Evolutionary conservation across 2,888 invertebrate species (phyloP).

Genomic region (Pachliopta kotzebuea): DNA sequence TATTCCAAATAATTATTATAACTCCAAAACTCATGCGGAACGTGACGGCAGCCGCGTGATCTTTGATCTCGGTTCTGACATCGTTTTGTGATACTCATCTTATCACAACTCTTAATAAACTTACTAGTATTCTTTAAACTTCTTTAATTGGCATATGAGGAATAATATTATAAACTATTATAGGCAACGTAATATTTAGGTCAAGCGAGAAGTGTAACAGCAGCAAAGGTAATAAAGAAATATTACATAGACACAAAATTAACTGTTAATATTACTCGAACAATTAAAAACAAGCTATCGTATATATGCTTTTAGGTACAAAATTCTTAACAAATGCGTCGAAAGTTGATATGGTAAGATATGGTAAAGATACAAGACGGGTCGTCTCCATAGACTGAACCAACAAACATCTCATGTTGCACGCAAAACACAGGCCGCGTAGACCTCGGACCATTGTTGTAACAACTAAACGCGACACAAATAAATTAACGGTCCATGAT

Average conservation of each 20-base stretch:
- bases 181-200: background rate
- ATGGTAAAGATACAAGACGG: constrained; percentile 29
- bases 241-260: too few species aligned
- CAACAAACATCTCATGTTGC: constrained; percentile 65
- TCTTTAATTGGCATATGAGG: background rate
- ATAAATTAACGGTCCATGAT: background rate
- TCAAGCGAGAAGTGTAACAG: too few species aligned
- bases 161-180: background rate
- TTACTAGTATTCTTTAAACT: background rate
- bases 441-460: constrained; percentile 12
- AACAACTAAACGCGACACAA: background rate
- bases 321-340: background rate
- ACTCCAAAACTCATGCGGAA: constrained; percentile 19
- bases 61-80: constrained; percentile 19
- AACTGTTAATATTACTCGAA: too few species aligned
- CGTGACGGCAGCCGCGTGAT: constrained; percentile 24
- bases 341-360: constrained; percentile 1
- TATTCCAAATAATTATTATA: constrained; percentile 26
- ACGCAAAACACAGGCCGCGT: constrained; percentile 41
- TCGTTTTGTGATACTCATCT: constrained; percentile 5
- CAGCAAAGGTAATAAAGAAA: too few species aligned
- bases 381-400: constrained; percentile 54
- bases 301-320: too few species aligned
- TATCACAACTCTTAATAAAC: constrained; percentile 6
- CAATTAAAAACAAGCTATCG: background rate